These are phyloP conservation scores for Netelia virgata DNA, from an alignment of 2,888 invertebrate genomes.

Conservation along the genomic window DNA sequence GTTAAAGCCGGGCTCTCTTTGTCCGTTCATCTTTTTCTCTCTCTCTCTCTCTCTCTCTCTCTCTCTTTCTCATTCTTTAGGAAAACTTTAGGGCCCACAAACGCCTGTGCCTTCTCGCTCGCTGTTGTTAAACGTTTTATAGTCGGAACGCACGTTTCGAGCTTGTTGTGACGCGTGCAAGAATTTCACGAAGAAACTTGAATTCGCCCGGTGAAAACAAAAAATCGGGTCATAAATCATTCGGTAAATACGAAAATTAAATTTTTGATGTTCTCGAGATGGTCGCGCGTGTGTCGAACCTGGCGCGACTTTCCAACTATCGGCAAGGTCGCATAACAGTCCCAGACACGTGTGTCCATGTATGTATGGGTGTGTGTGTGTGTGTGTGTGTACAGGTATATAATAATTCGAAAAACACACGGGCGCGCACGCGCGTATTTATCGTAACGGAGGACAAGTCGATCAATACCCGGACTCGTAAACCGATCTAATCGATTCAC, in stretches of 20 bases:
- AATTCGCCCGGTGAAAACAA: neutral
- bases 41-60: conserved; percentile 23
- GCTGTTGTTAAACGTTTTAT: conserved; percentile 76
- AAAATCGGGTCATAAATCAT: conserved; percentile 22
- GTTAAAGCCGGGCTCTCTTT: conserved; percentile 72
- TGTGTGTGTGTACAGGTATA: neutral
- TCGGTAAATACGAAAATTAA: conserved; percentile 12
- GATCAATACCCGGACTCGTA: conserved; percentile 54
- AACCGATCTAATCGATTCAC: conserved; percentile 57
- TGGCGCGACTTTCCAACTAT: conserved; percentile 12
- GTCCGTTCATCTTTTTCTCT: conserved; percentile 29
- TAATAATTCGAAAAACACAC: conserved; percentile 14
- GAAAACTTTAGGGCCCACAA: conserved; percentile 63
- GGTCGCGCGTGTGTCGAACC: neutral
- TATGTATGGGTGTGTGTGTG: neutral
- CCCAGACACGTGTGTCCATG: neutral
- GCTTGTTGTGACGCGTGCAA: neutral
- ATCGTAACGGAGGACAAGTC: conserved; percentile 48
- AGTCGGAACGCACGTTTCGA: conserved; percentile 41
- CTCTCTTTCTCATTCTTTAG: conserved; percentile 9
- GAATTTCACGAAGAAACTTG: conserved; percentile 35
- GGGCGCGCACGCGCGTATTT: neutral
- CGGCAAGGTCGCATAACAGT: conserved; percentile 34
- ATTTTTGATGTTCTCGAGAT: neutral
- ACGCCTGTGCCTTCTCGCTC: conserved; percentile 33